Evolutionary conservation across 2,888 invertebrate genomes (phyloP).

Genomic region (Cephus pulcher): DNA sequence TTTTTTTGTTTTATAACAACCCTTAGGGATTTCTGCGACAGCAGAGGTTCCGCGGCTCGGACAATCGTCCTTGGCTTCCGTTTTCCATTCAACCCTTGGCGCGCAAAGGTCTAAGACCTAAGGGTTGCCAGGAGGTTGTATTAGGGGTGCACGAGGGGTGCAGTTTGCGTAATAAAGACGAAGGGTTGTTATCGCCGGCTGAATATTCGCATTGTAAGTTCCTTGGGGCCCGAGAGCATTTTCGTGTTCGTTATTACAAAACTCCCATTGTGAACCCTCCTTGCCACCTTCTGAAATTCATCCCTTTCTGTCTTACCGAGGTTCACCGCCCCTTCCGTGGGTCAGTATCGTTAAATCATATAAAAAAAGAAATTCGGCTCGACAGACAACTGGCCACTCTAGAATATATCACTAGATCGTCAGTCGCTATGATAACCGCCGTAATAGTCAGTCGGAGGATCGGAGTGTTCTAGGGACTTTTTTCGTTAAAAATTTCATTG

Average conservation of each 20-base stretch:
- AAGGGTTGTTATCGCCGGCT: not conserved
- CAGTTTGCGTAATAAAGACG: not conserved
- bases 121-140: not conserved
- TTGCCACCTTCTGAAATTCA: not conserved
- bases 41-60: not conserved
- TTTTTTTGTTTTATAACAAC: not conserved
- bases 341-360: not conserved
- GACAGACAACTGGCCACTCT: not conserved
- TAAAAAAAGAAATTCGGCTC: not conserved
- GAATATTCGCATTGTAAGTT: not conserved
- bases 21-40: not conserved
- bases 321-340: not conserved
- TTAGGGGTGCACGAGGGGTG: not conserved
- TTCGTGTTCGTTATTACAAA: constrained; percentile 1
- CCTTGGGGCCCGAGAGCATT: not conserved
- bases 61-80: not conserved
- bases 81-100: not conserved
- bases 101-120: not conserved
- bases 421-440: not conserved
- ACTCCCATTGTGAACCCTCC: not conserved
- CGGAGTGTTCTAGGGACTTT: not conserved
- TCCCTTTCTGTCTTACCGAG: not conserved
- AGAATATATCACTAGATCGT: not conserved
- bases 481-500: not conserved
- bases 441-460: not conserved